A percentile compares a stretch with the other conserved stretches of the same genome.
phyloP scores from a whole-genome alignment of 2,888 invertebrate species.

The Palloptera scutellata region DNA sequence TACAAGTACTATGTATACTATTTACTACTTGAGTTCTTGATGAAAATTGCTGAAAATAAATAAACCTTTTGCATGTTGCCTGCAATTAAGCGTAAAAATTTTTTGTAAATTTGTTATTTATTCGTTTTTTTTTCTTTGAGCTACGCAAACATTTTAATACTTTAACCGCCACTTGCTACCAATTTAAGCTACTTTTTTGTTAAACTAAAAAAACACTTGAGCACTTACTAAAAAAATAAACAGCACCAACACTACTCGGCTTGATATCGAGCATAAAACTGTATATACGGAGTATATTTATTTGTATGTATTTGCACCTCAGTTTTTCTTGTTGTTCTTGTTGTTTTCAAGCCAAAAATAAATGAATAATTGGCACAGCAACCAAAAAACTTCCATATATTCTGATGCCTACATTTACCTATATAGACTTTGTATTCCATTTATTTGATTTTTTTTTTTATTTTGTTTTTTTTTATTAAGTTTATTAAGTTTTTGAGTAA shows the following conservation, averaged over 20 bases:
- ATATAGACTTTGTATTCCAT: too few relatives aligned
- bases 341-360: slow-evolving; percentile 19
- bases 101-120: slow-evolving; percentile 5
- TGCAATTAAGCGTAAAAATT: slow-evolving; percentile 25
- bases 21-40: too few relatives aligned
- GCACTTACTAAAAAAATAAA: too few relatives aligned
- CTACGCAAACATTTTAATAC: slow-evolving; percentile 31
- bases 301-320: slow-evolving; percentile 24
- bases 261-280: too few relatives aligned
- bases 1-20: too few relatives aligned
- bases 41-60: neutral
- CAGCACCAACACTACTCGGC: too few relatives aligned
- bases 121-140: slow-evolving; percentile 19
- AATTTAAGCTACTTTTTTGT: slow-evolving; percentile 27
- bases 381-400: too few relatives aligned
- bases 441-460: neutral
- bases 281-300: neutral
- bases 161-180: slow-evolving; percentile 26
- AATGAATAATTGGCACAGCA: slow-evolving; percentile 35
- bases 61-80: slow-evolving; percentile 25
- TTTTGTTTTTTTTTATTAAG: slow-evolving; percentile 7
- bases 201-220: slow-evolving; percentile 11
- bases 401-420: too few relatives aligned
- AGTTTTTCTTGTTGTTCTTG: slow-evolving; percentile 14
- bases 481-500: neutral